Base-by-base conservation (phyloP, 2,113 vertebrate species). In the Urocynchramus pylzowi region DNA sequence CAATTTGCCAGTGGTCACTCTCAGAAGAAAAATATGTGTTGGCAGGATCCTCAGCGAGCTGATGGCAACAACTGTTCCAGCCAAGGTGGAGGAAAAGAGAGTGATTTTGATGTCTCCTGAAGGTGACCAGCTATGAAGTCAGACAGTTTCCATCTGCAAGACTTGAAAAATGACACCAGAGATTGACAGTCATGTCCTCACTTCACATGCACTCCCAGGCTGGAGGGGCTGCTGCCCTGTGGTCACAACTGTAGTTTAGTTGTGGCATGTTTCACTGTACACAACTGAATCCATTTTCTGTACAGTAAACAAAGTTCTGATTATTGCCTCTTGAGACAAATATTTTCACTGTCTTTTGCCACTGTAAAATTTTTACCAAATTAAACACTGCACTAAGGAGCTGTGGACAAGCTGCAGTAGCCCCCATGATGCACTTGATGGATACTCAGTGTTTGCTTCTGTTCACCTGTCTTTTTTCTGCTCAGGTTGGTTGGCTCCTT, bases 391-490 rank as follows among this genome's bases (percentile, higher is more conserved):
- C 45, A 37, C 42, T 61, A 13, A 57, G 63, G 35, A 71, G 57
- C 50, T 37, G 21, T 80, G 74, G 54, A 26, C 11, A 2, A 23
- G 39, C 50, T 8, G 5, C 33, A 71, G 50, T 37, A 73, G 47
- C 17, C 28, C 19, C n/a, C 0, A 0, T 54, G 57, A 54, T 76
- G 24, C 13, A 1, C 63, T 61, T 77, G 21, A 11, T 45, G 71
- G 63, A 18, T 52, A 22, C 14, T 77, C 39, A 27, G 30, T 28
- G 47, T 74, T 91, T 65, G 26, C 15, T 69, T 84, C 41, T 60
- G 30, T 80, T 41, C 22, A 33, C 18, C 20, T 37, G 9, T 74
- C 9, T 10, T 56, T 54, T 71, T 92, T 84, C 42, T 85, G 24
- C 54, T 74, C 67, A 33, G 42, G 26, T 7, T 83, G 28, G 19